These are phyloP conservation scores for Thamnophis elegans DNA, from an alignment of 2,797 vertebrate genomes.

Conservation along the genomic window DNA sequence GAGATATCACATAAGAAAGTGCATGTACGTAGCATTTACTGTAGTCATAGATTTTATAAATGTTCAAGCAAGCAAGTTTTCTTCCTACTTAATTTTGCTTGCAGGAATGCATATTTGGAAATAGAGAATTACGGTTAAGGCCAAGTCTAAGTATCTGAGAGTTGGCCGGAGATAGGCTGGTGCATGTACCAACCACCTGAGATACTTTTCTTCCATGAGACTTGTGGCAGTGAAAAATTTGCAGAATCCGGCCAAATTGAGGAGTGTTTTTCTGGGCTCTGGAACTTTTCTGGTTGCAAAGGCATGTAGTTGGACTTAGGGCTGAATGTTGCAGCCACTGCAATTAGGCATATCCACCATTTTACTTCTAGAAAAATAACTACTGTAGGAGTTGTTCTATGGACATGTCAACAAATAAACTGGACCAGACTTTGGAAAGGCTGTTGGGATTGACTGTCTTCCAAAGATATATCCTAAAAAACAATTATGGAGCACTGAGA, in stretches of 20 bases:
- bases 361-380: background rate
- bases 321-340: background rate
- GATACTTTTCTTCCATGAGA: background rate
- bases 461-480: background rate
- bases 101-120: background rate
- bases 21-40: background rate
- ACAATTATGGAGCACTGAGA: background rate
- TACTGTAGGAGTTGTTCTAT: background rate
- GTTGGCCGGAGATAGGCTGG: background rate
- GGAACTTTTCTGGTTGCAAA: background rate
- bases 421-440: background rate
- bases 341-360: background rate
- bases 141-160: background rate
- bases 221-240: background rate
- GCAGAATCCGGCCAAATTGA: background rate
- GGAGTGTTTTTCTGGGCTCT: background rate
- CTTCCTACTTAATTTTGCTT: background rate
- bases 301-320: background rate
- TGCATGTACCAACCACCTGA: background rate
- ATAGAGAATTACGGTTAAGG: background rate
- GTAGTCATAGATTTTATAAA: background rate
- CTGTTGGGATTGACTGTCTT: background rate
- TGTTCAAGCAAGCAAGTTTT: background rate
- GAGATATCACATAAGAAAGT: background rate
- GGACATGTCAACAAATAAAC: background rate